phyloP scores from a whole-genome alignment of 2,797 vertebrate species.

The Australoheros facetus region DNA sequence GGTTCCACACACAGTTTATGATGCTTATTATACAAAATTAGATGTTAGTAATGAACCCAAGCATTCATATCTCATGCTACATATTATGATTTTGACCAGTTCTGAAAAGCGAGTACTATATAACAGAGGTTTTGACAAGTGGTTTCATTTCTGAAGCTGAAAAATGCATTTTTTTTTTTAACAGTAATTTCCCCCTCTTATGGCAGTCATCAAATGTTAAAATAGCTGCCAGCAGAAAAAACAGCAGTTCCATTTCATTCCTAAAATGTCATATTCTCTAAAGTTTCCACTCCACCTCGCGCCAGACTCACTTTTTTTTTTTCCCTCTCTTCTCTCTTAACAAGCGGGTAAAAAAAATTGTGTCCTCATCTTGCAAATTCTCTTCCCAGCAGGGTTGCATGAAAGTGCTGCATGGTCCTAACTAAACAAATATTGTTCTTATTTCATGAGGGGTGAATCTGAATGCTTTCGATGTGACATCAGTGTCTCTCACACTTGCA shows the following conservation, averaged over 20 bases:
- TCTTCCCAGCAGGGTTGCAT: conserved; percentile 54
- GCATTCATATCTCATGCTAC: rapidly evolving
- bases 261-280: conserved; percentile 37
- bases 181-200: neutral
- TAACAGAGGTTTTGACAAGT: neutral
- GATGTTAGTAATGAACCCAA: neutral
- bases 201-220: neutral
- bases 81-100: neutral
- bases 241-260: conserved; percentile 17
- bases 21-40: neutral
- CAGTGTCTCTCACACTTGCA: conserved; percentile 72
- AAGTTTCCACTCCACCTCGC: conserved; percentile 45
- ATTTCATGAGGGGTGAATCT: conserved; percentile 77
- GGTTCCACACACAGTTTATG: no score
- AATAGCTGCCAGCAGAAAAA: neutral
- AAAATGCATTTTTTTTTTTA: neutral
- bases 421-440: conserved; percentile 84
- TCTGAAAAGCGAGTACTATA: neutral
- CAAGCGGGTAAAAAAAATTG: conserved; percentile 31
- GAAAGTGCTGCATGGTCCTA: conserved; percentile 58
- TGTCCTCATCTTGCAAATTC: conserved; percentile 51
- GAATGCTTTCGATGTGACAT: conserved; percentile 82
- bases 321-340: conserved; percentile 11
- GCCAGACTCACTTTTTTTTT: conserved; percentile 21
- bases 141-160: neutral